Evolutionary conservation across 2,797 vertebrate species (phyloP), one percentile per base, ranked within the genome.

Genomic region (Otolemur crassicaudatus): DNA sequence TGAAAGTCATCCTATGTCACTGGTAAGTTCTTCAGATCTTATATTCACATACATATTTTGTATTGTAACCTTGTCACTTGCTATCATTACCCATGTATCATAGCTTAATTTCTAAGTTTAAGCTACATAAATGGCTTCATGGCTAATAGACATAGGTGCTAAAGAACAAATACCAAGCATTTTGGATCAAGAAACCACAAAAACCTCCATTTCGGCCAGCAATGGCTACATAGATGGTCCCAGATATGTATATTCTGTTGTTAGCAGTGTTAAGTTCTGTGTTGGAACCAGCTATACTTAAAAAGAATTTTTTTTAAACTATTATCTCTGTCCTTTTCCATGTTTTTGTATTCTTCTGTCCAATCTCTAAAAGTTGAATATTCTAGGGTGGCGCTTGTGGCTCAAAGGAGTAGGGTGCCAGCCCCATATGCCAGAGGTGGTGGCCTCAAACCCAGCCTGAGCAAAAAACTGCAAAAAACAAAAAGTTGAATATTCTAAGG

Each of bases 21-120:
- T 46, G 31, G 76, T 90, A 58, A 61, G n/a, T 95, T 88, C 76
- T 86, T 96, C 25, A 73, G 56, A 40, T 92, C 75, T 83, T 61
- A 82, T 31, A 89, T 63, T 70, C 20, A 70, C 34, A 31, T 46
- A 10, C 6, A 31, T 25, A 58, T 27, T 73, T 60, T 92, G 31
- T 63, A 43, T 60, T 77, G 29, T 76, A 92, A 81, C 17, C 13
- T 75, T 94, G 34, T 53, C 27, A 89, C 17, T 65, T 22, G 14
- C 34, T 56, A 40, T 70, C 25, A 94, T 87, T 83, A 94, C 13
- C 3, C 2, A 37, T 20, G 17, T 56, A 19, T 49, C 69, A 88
- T 19, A 92, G 87, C 5, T 89, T 83, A 25, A 67, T 70, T 91
- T 88, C 60, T 70, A 93, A 91, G 12, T 95, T 86, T 25, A 94